Evolutionary conservation across 2,113 vertebrate species (phyloP), one percentile per base, ranked within the genome.

Genomic region (Atlantisia rogersi): DNA sequence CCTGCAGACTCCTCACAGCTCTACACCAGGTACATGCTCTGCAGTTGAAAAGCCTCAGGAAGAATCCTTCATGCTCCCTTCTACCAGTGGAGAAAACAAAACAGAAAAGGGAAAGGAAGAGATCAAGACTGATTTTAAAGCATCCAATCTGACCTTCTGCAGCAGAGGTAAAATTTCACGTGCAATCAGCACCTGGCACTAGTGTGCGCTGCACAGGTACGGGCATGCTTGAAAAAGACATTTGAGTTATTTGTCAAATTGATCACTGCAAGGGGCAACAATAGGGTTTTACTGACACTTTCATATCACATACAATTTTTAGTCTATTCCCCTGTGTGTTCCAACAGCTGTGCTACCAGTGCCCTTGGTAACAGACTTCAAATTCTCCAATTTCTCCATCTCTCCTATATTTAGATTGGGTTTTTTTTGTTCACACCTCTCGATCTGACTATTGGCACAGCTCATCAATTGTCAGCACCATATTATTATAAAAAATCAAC

Each of bases 401-500:
- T 56, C 40, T 85, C 35, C 62, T 88, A 28, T 80, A 65, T 83
- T 94, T 88, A 76, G 62, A 50, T 75, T 71, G 94, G 56, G 80
- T 48, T 71, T 95, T 59, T 82, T 56, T 82, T 78, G 62, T 77
- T 92, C 80, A 92, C n/a, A 83, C 29, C 60, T 92, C 92, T 94
- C 76, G 55, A 71, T 95, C 74, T 74, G 82, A 68, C 62, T 88
- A 80, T 79, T 78, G 62, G 46, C 52, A 87, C 73, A 87, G 90
- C 71, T 94, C 64, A 88, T 79, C 85, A 89, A 68, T 86, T 92
- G 67, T 73, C 40, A 25, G 84, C 18, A 88, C 44, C 50, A 21
- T 93, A 39, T 90, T 81, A 86, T 86, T 92, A 77, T 88, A 93
- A 88, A 76, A 92, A 88, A 92, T 94, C 91, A 96, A 88, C 67